phyloP scores from a whole-genome alignment of 2,797 vertebrate species.

The Antennarius maculatus region DNA sequence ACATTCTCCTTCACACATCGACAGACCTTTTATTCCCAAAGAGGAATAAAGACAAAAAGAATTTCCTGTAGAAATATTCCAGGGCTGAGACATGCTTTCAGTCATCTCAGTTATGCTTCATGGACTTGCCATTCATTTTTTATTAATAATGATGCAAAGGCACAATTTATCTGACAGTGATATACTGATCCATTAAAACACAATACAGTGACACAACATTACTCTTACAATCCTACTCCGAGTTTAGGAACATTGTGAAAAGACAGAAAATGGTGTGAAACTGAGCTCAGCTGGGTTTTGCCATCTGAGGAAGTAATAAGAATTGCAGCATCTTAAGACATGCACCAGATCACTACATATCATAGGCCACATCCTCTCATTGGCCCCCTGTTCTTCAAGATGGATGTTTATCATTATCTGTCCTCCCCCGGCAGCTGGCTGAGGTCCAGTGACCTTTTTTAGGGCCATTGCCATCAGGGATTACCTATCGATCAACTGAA shows the following conservation, averaged over 20 bases:
- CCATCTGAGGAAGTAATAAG: slow-evolving; percentile 25
- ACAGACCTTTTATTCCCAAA: not conserved
- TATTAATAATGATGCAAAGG: not conserved
- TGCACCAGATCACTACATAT: slow-evolving; percentile 41
- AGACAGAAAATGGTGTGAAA: slow-evolving; percentile 7
- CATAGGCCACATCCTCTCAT: slow-evolving; percentile 35
- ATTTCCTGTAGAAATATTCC: not conserved
- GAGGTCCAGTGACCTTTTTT: slow-evolving; percentile 66
- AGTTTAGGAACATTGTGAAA: slow-evolving; percentile 5
- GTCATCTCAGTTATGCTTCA: not conserved
- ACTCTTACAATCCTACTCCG: slow-evolving; percentile 14
- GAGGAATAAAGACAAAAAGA: not conserved
- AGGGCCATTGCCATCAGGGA: slow-evolving; percentile 44
- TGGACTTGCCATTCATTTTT: slow-evolving; percentile 9
- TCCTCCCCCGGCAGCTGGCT: slow-evolving; percentile 54
- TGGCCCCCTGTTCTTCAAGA: slow-evolving; percentile 53
- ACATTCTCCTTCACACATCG: not conserved
- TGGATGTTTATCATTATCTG: slow-evolving; percentile 72
- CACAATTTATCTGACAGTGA: slow-evolving; percentile 10
- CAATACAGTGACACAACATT: slow-evolving; percentile 6
- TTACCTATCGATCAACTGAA: slow-evolving; percentile 69
- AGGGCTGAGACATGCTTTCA: not conserved
- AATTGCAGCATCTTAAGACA: slow-evolving; percentile 28
- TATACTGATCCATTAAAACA: slow-evolving; percentile 26
- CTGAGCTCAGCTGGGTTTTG: slow-evolving; percentile 23